Base-by-base conservation (phyloP, 2,797 vertebrate species). In the Pyrocephalus nanus region DNA sequence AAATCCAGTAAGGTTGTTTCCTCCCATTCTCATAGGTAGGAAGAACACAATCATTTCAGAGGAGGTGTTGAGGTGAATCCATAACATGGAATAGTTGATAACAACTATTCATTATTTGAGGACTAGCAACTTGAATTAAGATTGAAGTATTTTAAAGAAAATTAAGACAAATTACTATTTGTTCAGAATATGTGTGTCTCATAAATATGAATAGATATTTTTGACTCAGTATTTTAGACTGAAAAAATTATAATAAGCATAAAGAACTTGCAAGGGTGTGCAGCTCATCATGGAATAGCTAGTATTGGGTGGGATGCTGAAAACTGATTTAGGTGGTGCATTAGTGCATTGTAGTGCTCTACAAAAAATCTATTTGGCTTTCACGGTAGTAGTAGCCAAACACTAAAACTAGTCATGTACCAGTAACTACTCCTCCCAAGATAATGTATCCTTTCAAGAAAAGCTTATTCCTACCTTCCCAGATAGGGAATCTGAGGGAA, bases 381-480 rank as follows among this genome's bases (percentile, higher is more conserved):
- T 51, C 54, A 16, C 0, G 0, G 45, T 0, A 3, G 30, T 19
- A 32, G 54, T 6, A 88, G 48, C n/a, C 77, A 75, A 84, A 78
- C 29, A 80, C 29, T 12, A 53, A 51, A 12, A 34, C 15, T 6
- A 43, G 40, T 47, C 36, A 77, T 38, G 76, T 86, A 20, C 47
- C 45, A 43, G 61, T 50, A 94, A 73, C n/a, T 60, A 16, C 34
- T 86, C 58, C 82, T 83, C 86, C 66, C 47, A 75, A 80, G 61
- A 74, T 65, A 43, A 79, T 9, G 32, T 8, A 66, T 29, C 51
- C 25, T 87, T 70, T 47, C 21, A 29, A 23, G 54, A 42, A 47
- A 77, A 60, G 34, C 27, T 86, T 70, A 83, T 73, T 76, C 19
- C 29, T 23, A 47, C 34, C 64, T 95, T 88, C 54, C 54, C 40